Base-by-base conservation (phyloP, 2,797 vertebrate genomes). In the Karalla daura region DNA sequence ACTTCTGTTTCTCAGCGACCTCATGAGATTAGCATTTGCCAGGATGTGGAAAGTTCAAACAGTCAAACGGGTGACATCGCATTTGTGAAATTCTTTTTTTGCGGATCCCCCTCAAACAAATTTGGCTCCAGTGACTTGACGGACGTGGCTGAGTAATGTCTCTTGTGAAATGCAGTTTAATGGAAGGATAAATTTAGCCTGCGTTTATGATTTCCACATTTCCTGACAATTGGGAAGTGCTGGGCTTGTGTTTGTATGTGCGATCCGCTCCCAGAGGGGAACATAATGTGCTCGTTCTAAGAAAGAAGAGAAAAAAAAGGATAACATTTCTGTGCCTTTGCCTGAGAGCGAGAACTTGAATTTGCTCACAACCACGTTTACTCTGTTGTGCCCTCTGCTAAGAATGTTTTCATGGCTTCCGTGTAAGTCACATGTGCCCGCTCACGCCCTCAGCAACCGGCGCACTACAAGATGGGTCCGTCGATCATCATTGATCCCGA, bases 401-500 rank as follows among this genome's bases (percentile, higher is more conserved):
- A 21, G 68, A 52, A 66, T 3, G 0, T 44, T 1, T 37, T 53
- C 11, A 8, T 4, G 3, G 0, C 61, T 7, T 35, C 32, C 7
- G 27, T 35, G 11, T 61, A 40, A 49, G 53, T 35, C 15, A 24
- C 1, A 8, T 30, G 17, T 61, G 45, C 70, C 20, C 5, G 60
- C 8, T 62, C 3, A 58, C 23, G 60, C 20, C 35, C 53, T 74
- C 23, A 95, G 94, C 91, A 93, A 64, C 93, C 95, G 52, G 94
- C 93, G 2, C 95, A 98, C 45, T 96, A 96, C 54, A 98, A 98
- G 76, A 95, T 96, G 61, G 95, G 96, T 41, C 93, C 97, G 27
- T 98, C 96, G 0, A 98, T 98, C 63, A 98, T 98, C 83, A 96
- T 98, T 89, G 96, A 98, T 86, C 96, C 96, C 0, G 96, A 97